Evolutionary conservation across 2,113 vertebrate species (phyloP), one percentile per base, ranked within the genome.

Genomic region (Rhineura floridana): DNA sequence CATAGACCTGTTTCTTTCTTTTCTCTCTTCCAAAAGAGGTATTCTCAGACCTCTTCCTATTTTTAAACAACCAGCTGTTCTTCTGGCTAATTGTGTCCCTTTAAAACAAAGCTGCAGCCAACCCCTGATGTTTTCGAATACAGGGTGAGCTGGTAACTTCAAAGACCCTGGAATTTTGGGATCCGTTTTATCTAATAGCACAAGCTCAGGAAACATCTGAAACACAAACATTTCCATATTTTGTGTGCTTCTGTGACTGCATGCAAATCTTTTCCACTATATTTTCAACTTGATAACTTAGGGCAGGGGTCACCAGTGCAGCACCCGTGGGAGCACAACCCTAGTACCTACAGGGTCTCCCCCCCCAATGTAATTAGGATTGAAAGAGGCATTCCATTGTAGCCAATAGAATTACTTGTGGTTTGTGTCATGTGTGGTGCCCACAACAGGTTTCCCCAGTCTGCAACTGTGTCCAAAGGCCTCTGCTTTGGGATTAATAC

Each of bases 31-130:
- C 86, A 94, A 93, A 93, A 91, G 86, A 83, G 69, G 90, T 92
- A 94, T 95, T 94, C 90, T 93, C 89, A 95, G 91, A 86, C 75
- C 93, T 50, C 88, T 91, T 93, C 89, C 87, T 91, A 91, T 90
- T 96, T 96, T 94, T 88, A 95, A 95, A 93, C 76, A 2, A 93
- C 77, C 83, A 94, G 89, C 75, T 95, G 91, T 93, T 95, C 86
- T 90, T 91, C 92, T 93, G 75, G 92, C 92, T 80, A 87, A 46
- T 91, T 94, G 87, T 33, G 91, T 94, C 92, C 95, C 36, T 92
- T 95, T 94, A 85, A 59, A 93, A 86, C 85, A 91, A 92, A 94
- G 23, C 67, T 85, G 63, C 55, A 87, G 73, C n/a, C 89, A 88
- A 25, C 44, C 21, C 78, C 46, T 84, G 88, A 75, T 15, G 76